Evolutionary conservation across 1,140 invertebrate genomes (phyloP), one percentile per base, ranked within the genome.

Genomic region (Procambarus clarkii): DNA sequence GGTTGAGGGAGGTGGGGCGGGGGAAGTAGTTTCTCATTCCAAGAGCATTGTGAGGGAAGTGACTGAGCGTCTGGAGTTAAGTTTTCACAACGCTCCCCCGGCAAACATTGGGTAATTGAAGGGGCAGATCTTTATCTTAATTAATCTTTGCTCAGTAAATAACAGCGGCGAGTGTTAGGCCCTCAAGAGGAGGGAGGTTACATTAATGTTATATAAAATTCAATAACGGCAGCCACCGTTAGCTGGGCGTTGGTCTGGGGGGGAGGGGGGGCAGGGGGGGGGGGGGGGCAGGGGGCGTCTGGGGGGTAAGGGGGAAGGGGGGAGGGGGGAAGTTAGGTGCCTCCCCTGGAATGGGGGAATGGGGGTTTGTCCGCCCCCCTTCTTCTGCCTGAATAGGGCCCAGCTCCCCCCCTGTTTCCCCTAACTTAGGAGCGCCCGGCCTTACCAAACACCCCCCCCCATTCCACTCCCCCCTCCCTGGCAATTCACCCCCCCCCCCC

Each of bases 61-160:
- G n/a, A 21, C 50, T 44, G 80, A 15, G 58, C 81, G 13, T 82
- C 71, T 71, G 74, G 34, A 45, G 54, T 88, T 64, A 80, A 78
- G 54, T 83, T 89, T 89, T 83, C 77, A 80, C 74, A 82, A 48
- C 88, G 44, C 69, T 1, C 45, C 34, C 88, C 88, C 80, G 64
- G 88, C 80, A 89, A 89, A 89, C 88, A 89, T 89, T 83, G 71
- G 80, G 88, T 89, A 89, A 89, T 89, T 89, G 88, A 89, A 89
- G 80, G 34, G 48, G n/a, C 24, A 60, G 80, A 89, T 89, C 88
- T 89, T 89, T 89, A 89, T 89, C 88, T 83, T 89, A 89, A 89
- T 89, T 89, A 89, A 89, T 89, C 88, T 89, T 89, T 89, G 80
- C 88, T 83, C 54, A 77, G 88, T 89, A 89, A 89, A 89, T 89